Base-by-base conservation (phyloP, 2,797 vertebrate genomes). In the Steatocranus sp. region DNA sequence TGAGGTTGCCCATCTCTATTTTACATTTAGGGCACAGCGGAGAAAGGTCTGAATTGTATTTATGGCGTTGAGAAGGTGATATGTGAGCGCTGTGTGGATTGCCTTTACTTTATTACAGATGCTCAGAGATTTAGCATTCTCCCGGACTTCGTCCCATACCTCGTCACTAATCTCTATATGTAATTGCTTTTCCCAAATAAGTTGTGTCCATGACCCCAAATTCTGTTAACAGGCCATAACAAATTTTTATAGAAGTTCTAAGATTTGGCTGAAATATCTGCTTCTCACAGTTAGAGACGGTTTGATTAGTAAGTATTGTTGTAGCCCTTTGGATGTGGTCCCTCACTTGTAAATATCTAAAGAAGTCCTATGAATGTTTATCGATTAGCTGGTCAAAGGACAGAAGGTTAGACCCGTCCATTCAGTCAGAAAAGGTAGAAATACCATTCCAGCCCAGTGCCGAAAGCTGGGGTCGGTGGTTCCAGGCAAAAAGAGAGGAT, bases 271-370 rank as follows among this genome's bases (percentile, higher is more conserved):
- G 18, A 49, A 49, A 49, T 49, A 49, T 49, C 18, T 49, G 48
- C 18, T 49, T 49, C n/a, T 49, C 48, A 49, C 3, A 49, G 0
- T 49, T 49, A 49, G 48, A 49, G 48, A 49, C 0, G 0, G 46
- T 49, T n/a, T 49, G 18, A 49, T 10, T 49, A 1, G 5, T 0
- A 1, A 49, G 48, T 49, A 49, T 49, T n/a, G 18, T 49, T 49
- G 48, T 49, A 49, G 48, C 48, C 48, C 48, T 49, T 1, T 49
- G 48, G 0, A 50, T 50, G 0, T 11, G 5, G 48, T 50, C 18
- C 48, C 9, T 50, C 48, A 50, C 18, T 11, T 50, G 48, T 50
- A 50, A 3, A 50, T 50, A 50, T n/a, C 48, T 49, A 49, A 49
- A 48, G 17, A 48, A 6, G 48, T 50, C 4, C 3, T 50, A 50